phyloP scores from a whole-genome alignment of 2,797 vertebrate species.

The Gouania willdenowi region DNA sequence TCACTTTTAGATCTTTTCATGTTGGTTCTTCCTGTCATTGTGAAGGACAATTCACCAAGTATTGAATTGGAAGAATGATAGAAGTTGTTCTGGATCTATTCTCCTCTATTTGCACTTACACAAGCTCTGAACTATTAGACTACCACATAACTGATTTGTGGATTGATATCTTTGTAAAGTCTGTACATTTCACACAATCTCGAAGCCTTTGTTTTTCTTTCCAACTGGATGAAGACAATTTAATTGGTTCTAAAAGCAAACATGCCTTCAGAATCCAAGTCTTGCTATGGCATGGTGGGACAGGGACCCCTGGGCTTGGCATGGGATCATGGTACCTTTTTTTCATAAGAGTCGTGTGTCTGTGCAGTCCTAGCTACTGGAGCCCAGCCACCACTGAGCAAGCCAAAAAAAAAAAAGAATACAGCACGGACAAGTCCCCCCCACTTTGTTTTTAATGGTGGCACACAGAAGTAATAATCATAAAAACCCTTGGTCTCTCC shows the following conservation, averaged over 20 bases:
- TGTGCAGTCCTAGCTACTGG: conserved; percentile 39
- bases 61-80: too few species aligned
- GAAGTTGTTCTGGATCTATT: too few species aligned
- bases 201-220: conserved; percentile 16
- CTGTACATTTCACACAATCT: neutral
- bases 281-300: conserved; percentile 22
- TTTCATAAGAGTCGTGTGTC: conserved; percentile 49
- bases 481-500: conserved; percentile 72
- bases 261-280: conserved; percentile 30
- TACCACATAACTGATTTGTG: too few species aligned
- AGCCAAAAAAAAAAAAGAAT: conserved; percentile 61
- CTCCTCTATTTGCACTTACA: too few species aligned
- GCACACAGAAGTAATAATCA: conserved; percentile 76
- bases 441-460: conserved; percentile 66
- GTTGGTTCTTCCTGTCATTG: too few species aligned
- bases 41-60: too few species aligned
- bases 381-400: conserved; percentile 34
- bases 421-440: conserved; percentile 54
- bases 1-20: too few species aligned
- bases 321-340: conserved; percentile 26
- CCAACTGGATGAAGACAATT: conserved; percentile 32
- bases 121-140: too few species aligned
- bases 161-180: too few species aligned
- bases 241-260: conserved; percentile 25
- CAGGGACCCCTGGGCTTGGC: conserved; percentile 45